A percentile compares a stretch with the other conserved stretches of the same genome.
Conservation (phyloP, 2,888 invertebrate genomes). For the Pterobdella sp. region DNA sequence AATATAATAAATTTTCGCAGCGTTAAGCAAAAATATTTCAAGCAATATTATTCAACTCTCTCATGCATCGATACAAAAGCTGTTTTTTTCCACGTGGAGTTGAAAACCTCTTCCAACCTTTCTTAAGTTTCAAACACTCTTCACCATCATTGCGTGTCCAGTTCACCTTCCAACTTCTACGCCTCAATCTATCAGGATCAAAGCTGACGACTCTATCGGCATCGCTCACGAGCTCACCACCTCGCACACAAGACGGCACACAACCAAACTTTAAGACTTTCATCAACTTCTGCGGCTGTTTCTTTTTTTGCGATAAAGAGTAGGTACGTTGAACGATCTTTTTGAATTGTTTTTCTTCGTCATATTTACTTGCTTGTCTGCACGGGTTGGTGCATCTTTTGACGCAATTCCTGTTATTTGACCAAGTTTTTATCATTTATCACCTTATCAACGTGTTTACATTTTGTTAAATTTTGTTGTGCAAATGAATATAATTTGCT, state of each 20-base stretch:
- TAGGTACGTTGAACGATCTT: background rate
- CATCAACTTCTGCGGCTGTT: background rate
- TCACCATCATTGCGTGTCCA: background rate
- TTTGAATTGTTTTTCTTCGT: background rate
- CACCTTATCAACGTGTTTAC: too few relatives aligned
- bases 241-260: background rate
- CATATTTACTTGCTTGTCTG: constrained; percentile 2
- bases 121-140: background rate
- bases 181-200: background rate
- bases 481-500: too few relatives aligned
- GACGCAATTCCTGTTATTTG: constrained; percentile 4
- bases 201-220: background rate
- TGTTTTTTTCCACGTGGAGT: background rate
- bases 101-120: background rate
- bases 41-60: background rate
- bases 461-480: too few relatives aligned
- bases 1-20: too few relatives aligned
- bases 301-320: background rate
- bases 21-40: too few relatives aligned
- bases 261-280: background rate
- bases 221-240: background rate
- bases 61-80: constrained; percentile 4
- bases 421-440: too few relatives aligned
- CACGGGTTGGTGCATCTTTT: background rate
- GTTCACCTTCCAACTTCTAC: background rate